These are phyloP conservation scores for Chrysomela aeneicollis DNA, from an alignment of 2,888 invertebrate genomes.

Conservation along the genomic window DNA sequence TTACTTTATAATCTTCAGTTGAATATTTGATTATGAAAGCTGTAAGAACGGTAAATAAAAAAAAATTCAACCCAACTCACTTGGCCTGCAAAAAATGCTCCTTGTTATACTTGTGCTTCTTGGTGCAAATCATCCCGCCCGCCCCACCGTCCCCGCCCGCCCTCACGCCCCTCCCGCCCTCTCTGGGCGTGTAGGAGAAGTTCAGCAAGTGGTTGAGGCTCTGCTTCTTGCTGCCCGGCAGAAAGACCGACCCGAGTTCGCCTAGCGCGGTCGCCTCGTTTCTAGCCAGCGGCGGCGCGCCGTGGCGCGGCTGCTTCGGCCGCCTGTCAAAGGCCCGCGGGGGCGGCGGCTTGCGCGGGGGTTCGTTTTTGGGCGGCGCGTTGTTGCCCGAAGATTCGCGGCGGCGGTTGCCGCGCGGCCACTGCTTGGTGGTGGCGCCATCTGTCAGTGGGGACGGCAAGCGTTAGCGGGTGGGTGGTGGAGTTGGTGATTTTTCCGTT, in stretches of 20 bases:
- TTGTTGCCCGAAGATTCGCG: conserved; percentile 70
- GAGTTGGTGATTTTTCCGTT: no score
- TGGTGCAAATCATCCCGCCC: conserved; percentile 61
- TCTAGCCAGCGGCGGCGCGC: conserved; percentile 66
- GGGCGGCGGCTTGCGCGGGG: conserved; percentile 73
- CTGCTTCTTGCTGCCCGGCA: conserved; percentile 88
- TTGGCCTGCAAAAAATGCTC: conserved; percentile 95
- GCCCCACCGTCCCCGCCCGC: conserved; percentile 31
- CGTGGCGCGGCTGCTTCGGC: conserved; percentile 73
- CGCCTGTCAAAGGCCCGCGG: conserved; percentile 76
- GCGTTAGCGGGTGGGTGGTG: no score
- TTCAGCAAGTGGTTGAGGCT: conserved; percentile 94
- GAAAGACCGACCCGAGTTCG: conserved; percentile 85
- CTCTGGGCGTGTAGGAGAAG: conserved; percentile 75
- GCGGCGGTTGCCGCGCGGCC: conserved; percentile 68
- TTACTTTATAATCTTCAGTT: no score
- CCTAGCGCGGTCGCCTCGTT: conserved; percentile 74
- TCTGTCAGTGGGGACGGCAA: conserved; percentile 51
- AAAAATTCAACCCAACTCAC: conserved; percentile 67
- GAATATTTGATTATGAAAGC: no score
- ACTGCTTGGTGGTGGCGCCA: conserved; percentile 67
- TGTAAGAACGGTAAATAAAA: no score
- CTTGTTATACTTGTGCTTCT: conserved; percentile 83
- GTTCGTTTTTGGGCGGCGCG: conserved; percentile 67
- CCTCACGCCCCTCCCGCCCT: conserved; percentile 40